Evolutionary conservation across 2,888 invertebrate species (phyloP).

Genomic region (Exocentrus adspersus): DNA sequence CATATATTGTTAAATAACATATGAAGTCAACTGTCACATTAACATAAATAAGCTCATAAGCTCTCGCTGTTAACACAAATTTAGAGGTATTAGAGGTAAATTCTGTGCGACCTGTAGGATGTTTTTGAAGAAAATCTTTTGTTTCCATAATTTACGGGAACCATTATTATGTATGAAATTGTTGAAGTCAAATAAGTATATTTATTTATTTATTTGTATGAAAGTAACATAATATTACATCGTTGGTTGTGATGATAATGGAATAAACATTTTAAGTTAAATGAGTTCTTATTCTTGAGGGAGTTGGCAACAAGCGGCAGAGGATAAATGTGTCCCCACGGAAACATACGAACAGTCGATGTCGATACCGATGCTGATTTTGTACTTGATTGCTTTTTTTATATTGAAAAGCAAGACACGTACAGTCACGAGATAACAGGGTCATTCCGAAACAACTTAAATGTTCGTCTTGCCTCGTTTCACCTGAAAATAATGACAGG

Average conservation of each 20-base stretch:
- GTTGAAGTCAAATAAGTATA: no score
- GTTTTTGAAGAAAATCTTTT: no score
- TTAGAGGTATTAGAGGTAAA: no score
- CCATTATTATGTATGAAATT: no score
- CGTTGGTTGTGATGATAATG: constrained; percentile 63
- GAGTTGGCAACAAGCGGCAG: constrained; percentile 56
- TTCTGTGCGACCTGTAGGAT: no score
- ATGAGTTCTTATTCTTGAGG: constrained; percentile 64
- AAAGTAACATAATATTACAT: no score
- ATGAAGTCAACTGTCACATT: no score
- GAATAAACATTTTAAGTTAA: constrained; percentile 66
- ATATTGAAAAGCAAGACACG: constrained; percentile 64
- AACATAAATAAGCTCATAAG: no score
- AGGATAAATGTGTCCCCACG: constrained; percentile 64
- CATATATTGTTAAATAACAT: no score
- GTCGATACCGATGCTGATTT: constrained; percentile 63
- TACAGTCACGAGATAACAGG: constrained; percentile 63
- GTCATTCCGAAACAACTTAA: constrained; percentile 63
- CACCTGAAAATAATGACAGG: constrained; percentile 59
- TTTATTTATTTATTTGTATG: no score
- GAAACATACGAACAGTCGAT: constrained; percentile 65
- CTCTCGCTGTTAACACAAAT: no score
- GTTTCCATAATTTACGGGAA: no score
- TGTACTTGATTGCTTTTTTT: constrained; percentile 65
- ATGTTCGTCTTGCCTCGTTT: constrained; percentile 62